phyloP scores from a whole-genome alignment of 2,113 vertebrate species.

The Cyphomyrus plagiostoma region DNA sequence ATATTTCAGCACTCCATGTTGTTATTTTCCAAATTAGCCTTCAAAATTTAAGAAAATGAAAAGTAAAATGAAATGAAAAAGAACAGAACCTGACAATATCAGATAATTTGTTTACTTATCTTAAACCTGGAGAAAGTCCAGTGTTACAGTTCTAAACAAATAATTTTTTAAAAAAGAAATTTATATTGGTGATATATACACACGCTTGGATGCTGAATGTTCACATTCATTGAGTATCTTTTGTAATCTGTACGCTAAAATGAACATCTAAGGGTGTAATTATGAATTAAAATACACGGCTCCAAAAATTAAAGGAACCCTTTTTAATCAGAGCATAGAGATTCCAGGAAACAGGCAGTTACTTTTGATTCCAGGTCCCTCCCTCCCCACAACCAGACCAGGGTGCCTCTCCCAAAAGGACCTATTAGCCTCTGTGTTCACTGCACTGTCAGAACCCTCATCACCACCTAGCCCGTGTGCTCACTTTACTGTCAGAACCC shows the following conservation, averaged over 20 bases:
- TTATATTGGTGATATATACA: background rate
- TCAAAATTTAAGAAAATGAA: background rate
- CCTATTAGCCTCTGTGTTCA: too few relatives aligned
- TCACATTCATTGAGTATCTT: background rate
- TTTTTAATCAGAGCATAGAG: too few relatives aligned
- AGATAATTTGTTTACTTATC: background rate
- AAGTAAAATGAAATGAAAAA: background rate
- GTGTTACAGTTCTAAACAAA: background rate
- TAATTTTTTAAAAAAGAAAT: background rate
- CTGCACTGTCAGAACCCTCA: too few relatives aligned
- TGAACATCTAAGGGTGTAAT: background rate
- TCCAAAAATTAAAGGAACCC: too few relatives aligned
- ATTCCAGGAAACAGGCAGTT: too few relatives aligned
- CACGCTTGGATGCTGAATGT: background rate
- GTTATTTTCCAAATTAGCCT: background rate
- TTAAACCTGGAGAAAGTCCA: background rate
- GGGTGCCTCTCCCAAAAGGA: background rate
- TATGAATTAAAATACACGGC: background rate
- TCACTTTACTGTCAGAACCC: too few relatives aligned
- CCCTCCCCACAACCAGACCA: too few relatives aligned
- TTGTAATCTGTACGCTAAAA: background rate
- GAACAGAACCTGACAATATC: background rate
- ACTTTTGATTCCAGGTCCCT: background rate
- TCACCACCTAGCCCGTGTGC: too few relatives aligned
- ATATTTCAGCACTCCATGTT: background rate